phyloP scores from a whole-genome alignment of 1,140 invertebrate species.

The Drosophila obscura region DNA sequence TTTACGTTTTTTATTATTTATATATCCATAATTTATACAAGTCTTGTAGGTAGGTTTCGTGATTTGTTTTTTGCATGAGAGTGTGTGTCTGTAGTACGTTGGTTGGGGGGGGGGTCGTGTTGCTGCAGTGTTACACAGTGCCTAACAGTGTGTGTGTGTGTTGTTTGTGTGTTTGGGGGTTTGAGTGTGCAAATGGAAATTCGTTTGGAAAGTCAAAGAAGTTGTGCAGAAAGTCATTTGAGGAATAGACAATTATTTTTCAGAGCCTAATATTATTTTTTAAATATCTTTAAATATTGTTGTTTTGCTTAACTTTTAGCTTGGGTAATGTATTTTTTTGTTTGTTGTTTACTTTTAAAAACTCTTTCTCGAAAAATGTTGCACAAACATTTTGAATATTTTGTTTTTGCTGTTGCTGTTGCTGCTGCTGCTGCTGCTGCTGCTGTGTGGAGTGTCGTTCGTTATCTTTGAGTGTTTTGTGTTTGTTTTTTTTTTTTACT shows the following conservation, averaged over 20 bases:
- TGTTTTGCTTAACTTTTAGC: conserved; percentile 61
- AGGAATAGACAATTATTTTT: conserved; percentile 38
- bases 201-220: conserved; percentile 55
- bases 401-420: conserved; percentile 9
- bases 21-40: conserved; percentile 73
- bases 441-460: conserved; percentile 28
- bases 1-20: conserved; percentile 22
- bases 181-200: conserved; percentile 56
- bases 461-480: conserved; percentile 17
- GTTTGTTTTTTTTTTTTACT: conserved; percentile 42
- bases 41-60: conserved; percentile 81
- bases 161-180: conserved; percentile 45
- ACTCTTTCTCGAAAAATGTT: conserved; percentile 57
- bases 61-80: conserved; percentile 62
- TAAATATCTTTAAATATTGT: conserved; percentile 52
- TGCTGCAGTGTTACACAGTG: conserved; percentile 17
- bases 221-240: conserved; percentile 55
- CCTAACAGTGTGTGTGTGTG: neutral
- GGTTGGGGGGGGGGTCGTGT: conserved; percentile 4
- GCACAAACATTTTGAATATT: conserved; percentile 74
- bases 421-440: conserved; percentile 22
- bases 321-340: conserved; percentile 29
- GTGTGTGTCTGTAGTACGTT: conserved; percentile 11
- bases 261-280: conserved; percentile 50
- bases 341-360: conserved; percentile 35